Percentiles rank a stretch among this genome's conserved stretches.
Conservation (phyloP, 2,113 vertebrate genomes). For the Corydoras sp. region DNA sequence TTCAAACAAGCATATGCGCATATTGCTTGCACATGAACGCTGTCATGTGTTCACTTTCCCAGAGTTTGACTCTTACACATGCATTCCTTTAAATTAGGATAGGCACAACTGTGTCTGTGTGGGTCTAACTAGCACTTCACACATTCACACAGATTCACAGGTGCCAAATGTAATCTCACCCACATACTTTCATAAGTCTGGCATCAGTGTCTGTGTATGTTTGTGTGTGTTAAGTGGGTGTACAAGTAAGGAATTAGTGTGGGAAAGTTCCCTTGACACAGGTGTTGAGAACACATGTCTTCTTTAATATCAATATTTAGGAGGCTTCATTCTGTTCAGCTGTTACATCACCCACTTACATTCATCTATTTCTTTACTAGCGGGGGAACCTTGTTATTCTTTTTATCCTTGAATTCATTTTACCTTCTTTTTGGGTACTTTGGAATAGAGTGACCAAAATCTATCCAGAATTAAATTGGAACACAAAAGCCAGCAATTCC, state of each 20-base stretch:
- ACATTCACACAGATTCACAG: slow-evolving; percentile 16
- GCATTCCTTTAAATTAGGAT: slow-evolving; percentile 4
- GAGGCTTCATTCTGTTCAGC: slow-evolving; percentile 41
- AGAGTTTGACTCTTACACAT: slow-evolving; percentile 12
- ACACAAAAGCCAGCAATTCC: too few relatives aligned
- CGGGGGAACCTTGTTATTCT: too few relatives aligned
- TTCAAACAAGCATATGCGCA: not conserved
- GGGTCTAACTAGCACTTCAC: not conserved
- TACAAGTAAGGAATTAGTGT: slow-evolving; percentile 39
- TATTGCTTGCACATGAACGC: not conserved
- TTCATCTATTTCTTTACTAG: not conserved
- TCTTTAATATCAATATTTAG: slow-evolving; percentile 18
- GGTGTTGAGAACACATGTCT: slow-evolving; percentile 44
- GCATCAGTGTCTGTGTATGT: slow-evolving; percentile 35
- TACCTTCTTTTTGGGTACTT: too few relatives aligned
- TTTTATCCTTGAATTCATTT: too few relatives aligned
- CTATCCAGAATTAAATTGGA: too few relatives aligned
- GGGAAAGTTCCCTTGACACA: slow-evolving; percentile 45
- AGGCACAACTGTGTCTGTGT: not conserved
- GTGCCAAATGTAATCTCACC: slow-evolving; percentile 15
- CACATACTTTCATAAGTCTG: slow-evolving; percentile 2
- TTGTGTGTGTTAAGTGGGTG: slow-evolving; percentile 26
- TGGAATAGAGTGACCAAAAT: too few relatives aligned
- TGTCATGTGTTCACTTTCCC: slow-evolving; percentile 7
- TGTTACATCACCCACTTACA: slow-evolving; percentile 38